Evolutionary conservation across 2,113 vertebrate genomes (phyloP).

Genomic region (Leucosticte australis): DNA sequence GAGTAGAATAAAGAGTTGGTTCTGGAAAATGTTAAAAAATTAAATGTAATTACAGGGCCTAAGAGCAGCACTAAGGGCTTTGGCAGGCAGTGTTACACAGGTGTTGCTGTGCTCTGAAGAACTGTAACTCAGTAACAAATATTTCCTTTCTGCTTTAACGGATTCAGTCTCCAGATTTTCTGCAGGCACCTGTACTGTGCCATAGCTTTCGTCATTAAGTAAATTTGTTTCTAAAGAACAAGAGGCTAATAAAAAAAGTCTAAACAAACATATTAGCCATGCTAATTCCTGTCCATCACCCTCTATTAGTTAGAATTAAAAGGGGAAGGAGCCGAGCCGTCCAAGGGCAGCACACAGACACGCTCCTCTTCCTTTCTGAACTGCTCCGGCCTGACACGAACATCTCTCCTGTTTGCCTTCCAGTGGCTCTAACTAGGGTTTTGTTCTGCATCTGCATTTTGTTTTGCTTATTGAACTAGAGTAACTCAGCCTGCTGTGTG

Average conservation of each 20-base stretch:
- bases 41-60: not conserved
- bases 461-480: constrained; percentile 24
- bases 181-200: not conserved
- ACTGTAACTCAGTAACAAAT: not conserved
- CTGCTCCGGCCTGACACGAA: not conserved
- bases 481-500: constrained; percentile 14
- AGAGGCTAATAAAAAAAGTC: not conserved
- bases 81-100: not conserved
- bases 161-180: not conserved
- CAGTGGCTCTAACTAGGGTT: not conserved
- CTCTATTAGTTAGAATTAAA: not conserved
- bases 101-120: not conserved
- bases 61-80: not conserved
- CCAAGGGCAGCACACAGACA: not conserved
- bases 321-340: not conserved
- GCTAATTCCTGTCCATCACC: not conserved
- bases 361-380: not conserved
- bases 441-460: constrained; percentile 22
- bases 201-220: not conserved
- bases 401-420: not conserved
- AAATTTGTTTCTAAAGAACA: not conserved
- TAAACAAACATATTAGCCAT: not conserved
- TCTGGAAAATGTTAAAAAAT: not conserved
- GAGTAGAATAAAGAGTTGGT: not conserved
- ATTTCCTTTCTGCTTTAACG: not conserved